These are phyloP conservation scores for Drosophila pachea DNA, from an alignment of 1,140 invertebrate genomes.

Conservation along the genomic window DNA sequence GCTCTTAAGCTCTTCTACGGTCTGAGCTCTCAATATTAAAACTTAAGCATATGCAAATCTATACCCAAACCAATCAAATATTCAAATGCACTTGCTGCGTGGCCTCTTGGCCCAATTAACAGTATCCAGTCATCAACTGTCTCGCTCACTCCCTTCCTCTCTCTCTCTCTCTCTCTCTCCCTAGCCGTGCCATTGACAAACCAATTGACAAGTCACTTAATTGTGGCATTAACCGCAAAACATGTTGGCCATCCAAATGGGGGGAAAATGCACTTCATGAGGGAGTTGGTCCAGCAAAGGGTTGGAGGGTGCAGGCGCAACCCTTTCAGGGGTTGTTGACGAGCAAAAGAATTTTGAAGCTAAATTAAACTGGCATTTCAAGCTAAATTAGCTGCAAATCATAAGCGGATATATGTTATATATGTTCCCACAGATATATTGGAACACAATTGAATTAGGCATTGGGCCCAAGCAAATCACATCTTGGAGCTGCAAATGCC, in stretches of 20 bases:
- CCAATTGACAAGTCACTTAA: conserved; percentile 73
- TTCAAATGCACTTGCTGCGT: too few species aligned
- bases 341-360: not conserved
- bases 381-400: conserved; percentile 17
- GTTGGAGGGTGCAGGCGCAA: too few species aligned
- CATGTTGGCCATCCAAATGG: conserved; percentile 26
- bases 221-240: conserved; percentile 52
- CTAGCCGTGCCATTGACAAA: conserved; percentile 46
- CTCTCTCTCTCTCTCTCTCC: too few species aligned
- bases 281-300: not conserved
- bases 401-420: conserved; percentile 23
- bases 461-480: conserved; percentile 1
- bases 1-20: too few species aligned
- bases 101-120: too few species aligned
- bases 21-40: too few species aligned
- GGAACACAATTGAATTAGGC: conserved; percentile 58
- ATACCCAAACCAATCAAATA: too few species aligned
- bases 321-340: too few species aligned
- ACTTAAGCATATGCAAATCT: too few species aligned
- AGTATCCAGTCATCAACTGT: not conserved
- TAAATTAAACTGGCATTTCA: not conserved
- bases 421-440: conserved; percentile 20
- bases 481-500: conserved; percentile 12
- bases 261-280: not conserved
- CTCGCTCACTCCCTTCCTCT: too few species aligned